Evolutionary conservation across 2,113 vertebrate species (phyloP), one percentile per base, ranked within the genome.

Genomic region (Notarius lentiginosus): DNA sequence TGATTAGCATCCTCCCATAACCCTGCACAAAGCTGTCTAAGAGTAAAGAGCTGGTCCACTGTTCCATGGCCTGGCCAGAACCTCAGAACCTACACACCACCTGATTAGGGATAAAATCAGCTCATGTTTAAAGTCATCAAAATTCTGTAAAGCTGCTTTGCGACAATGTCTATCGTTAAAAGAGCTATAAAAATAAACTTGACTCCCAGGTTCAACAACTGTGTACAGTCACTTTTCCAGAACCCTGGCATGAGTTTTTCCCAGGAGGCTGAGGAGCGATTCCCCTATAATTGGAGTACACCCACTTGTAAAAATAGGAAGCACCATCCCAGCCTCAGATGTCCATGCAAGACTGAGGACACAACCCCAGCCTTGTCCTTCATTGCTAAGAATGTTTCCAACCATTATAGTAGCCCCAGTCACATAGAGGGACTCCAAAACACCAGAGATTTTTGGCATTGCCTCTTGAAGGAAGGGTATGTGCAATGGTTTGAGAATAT

Each of bases 241-340:
- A 79, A 24, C n/a, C 24, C 22, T 53, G 27, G 1, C 24, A 79
- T n/a, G 73, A 22, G 22, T 11, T 77, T 77, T 53, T 77, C 49
- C 49, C 49, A 27, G 24, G 24, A 77, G 11, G 12, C 73, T 53
- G 10, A 53, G n/a, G 24, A 9, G 51, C 5, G 0, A 55, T 30
- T 55, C 24, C n/a, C n/a, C 24, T 80, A 80, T 80, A 80, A 20
- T 60, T 60, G 27, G 17, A 34, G 11, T 17, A 80, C 30, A 80
- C 17, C 77, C 77, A 6, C 55, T 80, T 79, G 34, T 79, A 79
- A 79, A 79, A 79, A 79, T 79, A 79, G 3, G 7, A 14, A 56
- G 17, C 53, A 77, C 24, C 51, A 24, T 79, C 14, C 11, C 51
- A 79, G 8, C 27, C 27, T 34, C 17, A 55, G 9, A 41, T 47